Evolutionary conservation across 2,113 vertebrate genomes (phyloP).

Genomic region (Machaerirhynchus nigripectus): DNA sequence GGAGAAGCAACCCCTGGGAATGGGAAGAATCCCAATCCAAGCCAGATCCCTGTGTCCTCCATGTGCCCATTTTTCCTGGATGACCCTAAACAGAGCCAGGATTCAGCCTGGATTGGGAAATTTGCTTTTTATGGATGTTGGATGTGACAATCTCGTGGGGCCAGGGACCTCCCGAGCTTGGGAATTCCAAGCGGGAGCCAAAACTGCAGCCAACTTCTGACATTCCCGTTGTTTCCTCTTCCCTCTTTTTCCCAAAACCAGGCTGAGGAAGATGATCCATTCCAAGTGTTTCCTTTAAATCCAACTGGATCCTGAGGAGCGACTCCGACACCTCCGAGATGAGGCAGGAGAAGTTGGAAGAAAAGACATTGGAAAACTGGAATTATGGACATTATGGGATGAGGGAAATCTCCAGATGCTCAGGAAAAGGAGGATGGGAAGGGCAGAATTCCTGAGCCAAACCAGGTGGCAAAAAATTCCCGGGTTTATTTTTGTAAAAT

Average conservation of each 20-base stretch:
- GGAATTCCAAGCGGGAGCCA: not conserved
- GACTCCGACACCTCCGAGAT: fast-evolving
- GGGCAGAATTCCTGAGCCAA: not conserved
- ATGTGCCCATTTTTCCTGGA: fast-evolving
- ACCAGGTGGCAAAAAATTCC: not conserved
- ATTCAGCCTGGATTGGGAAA: not conserved
- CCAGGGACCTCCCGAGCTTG: not conserved
- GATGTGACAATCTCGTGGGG: not conserved
- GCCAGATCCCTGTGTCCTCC: not conserved
- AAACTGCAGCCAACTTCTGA: not conserved
- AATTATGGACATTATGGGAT: not conserved
- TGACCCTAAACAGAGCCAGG: not conserved
- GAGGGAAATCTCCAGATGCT: not conserved
- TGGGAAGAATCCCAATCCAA: not conserved
- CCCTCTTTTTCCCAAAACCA: not conserved
- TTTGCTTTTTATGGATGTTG: not conserved
- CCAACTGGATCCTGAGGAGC: not conserved
- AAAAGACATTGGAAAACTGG: not conserved
- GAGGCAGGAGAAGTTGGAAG: not conserved
- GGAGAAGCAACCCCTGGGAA: not conserved
- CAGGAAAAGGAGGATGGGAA: not conserved
- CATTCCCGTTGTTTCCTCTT: not conserved
- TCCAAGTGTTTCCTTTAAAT: not conserved
- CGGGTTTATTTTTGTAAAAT: slow-evolving; percentile 19
- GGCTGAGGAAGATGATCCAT: slow-evolving; percentile 13